These are phyloP conservation scores for Monochamus alternatus DNA, from an alignment of 2,888 invertebrate genomes.

Conservation along the genomic window DNA sequence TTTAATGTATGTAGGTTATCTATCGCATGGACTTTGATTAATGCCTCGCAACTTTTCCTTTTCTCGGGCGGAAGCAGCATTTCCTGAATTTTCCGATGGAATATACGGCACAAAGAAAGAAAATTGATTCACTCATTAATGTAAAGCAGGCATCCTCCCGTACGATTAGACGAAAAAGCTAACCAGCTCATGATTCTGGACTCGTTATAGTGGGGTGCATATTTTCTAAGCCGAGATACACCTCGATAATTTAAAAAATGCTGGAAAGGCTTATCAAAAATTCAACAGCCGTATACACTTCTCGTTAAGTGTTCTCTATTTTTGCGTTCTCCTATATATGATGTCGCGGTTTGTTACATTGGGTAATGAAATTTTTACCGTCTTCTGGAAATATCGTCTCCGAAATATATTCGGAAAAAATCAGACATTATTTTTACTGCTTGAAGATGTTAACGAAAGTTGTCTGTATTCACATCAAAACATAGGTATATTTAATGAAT, in stretches of 20 bases:
- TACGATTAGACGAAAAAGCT: slow-evolving; percentile 5
- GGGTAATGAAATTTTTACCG: not conserved
- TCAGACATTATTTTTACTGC: too few species aligned
- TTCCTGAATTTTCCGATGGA: slow-evolving; percentile 7
- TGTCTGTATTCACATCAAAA: too few species aligned
- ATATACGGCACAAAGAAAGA: slow-evolving; percentile 12
- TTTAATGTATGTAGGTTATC: slow-evolving; percentile 13
- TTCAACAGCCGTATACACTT: slow-evolving; percentile 11
- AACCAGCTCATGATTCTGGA: slow-evolving; percentile 13
- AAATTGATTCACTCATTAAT: slow-evolving; percentile 12
- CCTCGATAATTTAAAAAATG: not conserved
- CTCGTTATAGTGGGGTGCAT: slow-evolving; percentile 2
- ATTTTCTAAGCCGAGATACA: slow-evolving; percentile 1
- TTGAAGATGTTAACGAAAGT: too few species aligned
- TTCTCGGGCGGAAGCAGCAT: not conserved
- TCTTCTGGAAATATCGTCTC: too few species aligned
- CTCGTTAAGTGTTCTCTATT: slow-evolving; percentile 7
- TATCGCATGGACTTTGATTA: slow-evolving; percentile 16
- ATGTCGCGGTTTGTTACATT: not conserved
- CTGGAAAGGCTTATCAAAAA: slow-evolving; percentile 9
- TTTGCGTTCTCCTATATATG: not conserved
- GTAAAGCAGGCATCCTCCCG: slow-evolving; percentile 8
- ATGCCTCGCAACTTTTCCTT: slow-evolving; percentile 6
- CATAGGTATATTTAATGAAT: too few species aligned
- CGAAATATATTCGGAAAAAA: too few species aligned